phyloP scores from a whole-genome alignment of 2,888 invertebrate species.

The Dichetophora obliterata region DNA sequence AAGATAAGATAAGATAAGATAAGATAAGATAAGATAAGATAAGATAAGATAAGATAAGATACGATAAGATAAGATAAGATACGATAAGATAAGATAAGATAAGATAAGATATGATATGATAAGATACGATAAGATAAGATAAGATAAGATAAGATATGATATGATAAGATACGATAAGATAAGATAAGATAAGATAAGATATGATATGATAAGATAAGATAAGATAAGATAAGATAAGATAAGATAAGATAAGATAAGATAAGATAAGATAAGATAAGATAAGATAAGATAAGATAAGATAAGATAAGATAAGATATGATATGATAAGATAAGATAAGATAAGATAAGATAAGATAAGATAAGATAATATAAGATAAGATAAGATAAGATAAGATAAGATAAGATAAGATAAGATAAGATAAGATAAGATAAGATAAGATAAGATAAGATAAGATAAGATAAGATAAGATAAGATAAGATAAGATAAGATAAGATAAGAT shows the following conservation, averaged over 20 bases:
- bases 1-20: not conserved
- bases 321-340: not conserved
- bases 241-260: not conserved
- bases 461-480: not conserved
- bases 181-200: not conserved
- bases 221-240: not conserved
- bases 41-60: not conserved
- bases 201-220: not conserved
- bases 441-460: not conserved
- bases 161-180: not conserved
- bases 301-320: not conserved
- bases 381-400: not conserved
- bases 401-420: not conserved
- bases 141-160: not conserved
- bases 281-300: not conserved
- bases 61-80: too few relatives aligned
- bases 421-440: not conserved
- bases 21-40: too few relatives aligned
- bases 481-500: not conserved
- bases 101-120: not conserved
- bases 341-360: not conserved
- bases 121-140: slow-evolving; percentile 1
- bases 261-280: not conserved
- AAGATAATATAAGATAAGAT: too few relatives aligned
- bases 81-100: slow-evolving; percentile 11